A percentile compares a stretch with the other conserved stretches of the same genome.
Evolutionary conservation across 2,888 invertebrate species (phyloP).

Genomic region (Aphrophora alni): DNA sequence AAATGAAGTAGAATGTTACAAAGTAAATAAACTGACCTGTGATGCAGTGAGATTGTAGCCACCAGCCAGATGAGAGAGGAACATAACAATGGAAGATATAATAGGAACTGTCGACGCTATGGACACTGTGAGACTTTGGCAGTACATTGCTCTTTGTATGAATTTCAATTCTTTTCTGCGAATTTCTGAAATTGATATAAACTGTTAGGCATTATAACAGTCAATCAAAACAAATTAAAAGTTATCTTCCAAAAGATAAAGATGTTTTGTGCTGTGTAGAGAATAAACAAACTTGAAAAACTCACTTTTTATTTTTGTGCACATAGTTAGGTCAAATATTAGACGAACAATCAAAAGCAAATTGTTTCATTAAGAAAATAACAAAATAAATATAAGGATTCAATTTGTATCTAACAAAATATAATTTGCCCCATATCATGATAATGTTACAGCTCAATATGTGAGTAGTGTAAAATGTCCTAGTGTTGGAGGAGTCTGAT

Average conservation of each 20-base stretch:
- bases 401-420: too few species aligned
- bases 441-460: too few species aligned
- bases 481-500: too few species aligned
- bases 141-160: slow-evolving; percentile 63
- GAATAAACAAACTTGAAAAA: too few species aligned
- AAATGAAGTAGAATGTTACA: too few species aligned
- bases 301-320: too few species aligned
- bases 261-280: not conserved
- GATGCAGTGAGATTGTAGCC: slow-evolving; percentile 66
- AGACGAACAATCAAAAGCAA: too few species aligned
- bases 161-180: slow-evolving; percentile 61
- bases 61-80: slow-evolving; percentile 62
- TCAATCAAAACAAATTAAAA: slow-evolving; percentile 48
- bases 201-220: not conserved
- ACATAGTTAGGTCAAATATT: too few species aligned
- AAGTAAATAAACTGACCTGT: slow-evolving; percentile 58
- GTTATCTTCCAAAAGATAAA: slow-evolving; percentile 49
- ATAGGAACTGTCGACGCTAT: slow-evolving; percentile 66
- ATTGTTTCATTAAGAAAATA: too few species aligned
- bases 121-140: slow-evolving; percentile 65
- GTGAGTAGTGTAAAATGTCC: too few species aligned
- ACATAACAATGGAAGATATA: slow-evolving; percentile 65
- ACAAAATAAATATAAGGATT: too few species aligned
- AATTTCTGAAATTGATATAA: slow-evolving; percentile 57
- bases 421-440: too few species aligned